These are phyloP conservation scores for Drosophila diplacantha DNA, from an alignment of 2,888 invertebrate genomes.

Conservation along the genomic window DNA sequence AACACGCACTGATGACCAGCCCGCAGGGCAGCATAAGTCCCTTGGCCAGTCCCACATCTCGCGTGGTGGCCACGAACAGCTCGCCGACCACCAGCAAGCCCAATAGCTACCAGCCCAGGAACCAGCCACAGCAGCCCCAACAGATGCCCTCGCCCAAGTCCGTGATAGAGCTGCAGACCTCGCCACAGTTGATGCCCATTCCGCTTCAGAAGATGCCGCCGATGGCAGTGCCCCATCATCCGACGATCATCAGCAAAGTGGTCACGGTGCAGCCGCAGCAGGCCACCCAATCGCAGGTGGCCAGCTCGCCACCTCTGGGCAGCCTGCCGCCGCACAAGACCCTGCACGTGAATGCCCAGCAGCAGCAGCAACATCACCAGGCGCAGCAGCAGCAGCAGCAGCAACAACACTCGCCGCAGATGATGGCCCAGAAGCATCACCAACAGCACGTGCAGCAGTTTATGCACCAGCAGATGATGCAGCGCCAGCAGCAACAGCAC, in stretches of 20 bases:
- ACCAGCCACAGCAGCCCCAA: slow-evolving; percentile 55
- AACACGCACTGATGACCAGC: slow-evolving; percentile 47
- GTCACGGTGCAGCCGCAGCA: slow-evolving; percentile 75
- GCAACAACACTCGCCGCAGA: slow-evolving; percentile 69
- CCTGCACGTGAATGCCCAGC: slow-evolving; percentile 54
- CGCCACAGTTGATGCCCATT: slow-evolving; percentile 63
- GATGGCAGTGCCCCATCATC: slow-evolving; percentile 65
- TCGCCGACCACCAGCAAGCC: slow-evolving; percentile 67
- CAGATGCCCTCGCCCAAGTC: slow-evolving; percentile 71
- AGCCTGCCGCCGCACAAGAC: slow-evolving; percentile 59
- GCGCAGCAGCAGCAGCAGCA: slow-evolving; percentile 29
- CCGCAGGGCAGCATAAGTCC: slow-evolving; percentile 58
- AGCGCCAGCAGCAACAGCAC: slow-evolving; percentile 48
- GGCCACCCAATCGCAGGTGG: slow-evolving; percentile 65
- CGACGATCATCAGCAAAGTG: slow-evolving; percentile 75
- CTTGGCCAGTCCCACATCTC: slow-evolving; percentile 76
- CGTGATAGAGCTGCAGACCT: slow-evolving; percentile 66
- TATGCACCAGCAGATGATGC: slow-evolving; percentile 48
- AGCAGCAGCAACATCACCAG: slow-evolving; percentile 50
- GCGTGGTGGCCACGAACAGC: slow-evolving; percentile 63
- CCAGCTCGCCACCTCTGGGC: slow-evolving; percentile 51
- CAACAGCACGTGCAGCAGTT: slow-evolving; percentile 54
- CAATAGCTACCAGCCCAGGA: slow-evolving; percentile 52
- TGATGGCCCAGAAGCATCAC: slow-evolving; percentile 73
- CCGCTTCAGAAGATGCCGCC: slow-evolving; percentile 71